These are phyloP conservation scores for Drosophila kurseongensis DNA, from an alignment of 1,140 invertebrate species.

Conservation along the genomic window DNA sequence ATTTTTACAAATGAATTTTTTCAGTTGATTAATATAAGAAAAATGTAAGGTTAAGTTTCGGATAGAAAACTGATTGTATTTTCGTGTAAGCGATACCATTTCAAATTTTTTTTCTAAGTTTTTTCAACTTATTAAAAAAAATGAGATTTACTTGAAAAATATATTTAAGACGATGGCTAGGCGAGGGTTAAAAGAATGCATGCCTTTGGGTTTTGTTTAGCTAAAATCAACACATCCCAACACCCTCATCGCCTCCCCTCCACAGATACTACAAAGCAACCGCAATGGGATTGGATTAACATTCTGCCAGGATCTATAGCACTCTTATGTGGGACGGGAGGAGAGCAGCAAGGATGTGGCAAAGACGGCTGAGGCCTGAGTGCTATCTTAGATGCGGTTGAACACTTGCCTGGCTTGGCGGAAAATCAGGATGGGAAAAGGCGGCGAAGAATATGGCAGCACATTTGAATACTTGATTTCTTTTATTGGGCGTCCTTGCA, in stretches of 20 bases:
- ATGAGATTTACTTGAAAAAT: no score
- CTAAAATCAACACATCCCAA: conserved; percentile 64
- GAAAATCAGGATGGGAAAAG: conserved; percentile 6
- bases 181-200: neutral
- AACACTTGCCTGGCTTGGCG: conserved; percentile 59
- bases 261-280: conserved; percentile 70
- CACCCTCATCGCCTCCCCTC: conserved; percentile 1
- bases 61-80: no score
- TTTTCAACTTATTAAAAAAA: no score
- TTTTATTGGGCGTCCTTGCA: conserved; percentile 45
- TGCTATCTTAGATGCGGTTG: conserved; percentile 74
- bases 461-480: conserved; percentile 75
- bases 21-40: no score
- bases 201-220: conserved; percentile 35
- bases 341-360: conserved; percentile 1
- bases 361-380: conserved; percentile 22
- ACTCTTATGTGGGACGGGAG: conserved; percentile 39
- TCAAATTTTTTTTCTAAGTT: no score
- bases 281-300: conserved; percentile 80
- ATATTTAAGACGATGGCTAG: neutral
- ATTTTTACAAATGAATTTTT: no score
- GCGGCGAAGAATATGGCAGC: conserved; percentile 34
- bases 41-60: no score
- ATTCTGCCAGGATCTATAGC: conserved; percentile 63
- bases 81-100: no score